phyloP scores from a whole-genome alignment of 1,140 invertebrate genomes.

The Brachionus paranguensis region DNA sequence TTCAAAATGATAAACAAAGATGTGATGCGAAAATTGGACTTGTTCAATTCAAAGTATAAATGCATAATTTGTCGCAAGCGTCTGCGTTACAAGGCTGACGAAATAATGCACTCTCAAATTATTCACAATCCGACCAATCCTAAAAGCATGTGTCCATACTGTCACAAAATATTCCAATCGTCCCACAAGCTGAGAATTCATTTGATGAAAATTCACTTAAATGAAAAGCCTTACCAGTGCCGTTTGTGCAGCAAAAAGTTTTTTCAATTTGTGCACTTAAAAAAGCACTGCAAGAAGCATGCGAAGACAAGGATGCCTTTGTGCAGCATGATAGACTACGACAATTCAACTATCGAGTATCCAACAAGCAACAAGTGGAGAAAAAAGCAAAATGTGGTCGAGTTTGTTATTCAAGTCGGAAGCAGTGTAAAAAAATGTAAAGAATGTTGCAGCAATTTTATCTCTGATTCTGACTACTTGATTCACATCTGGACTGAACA shows the following conservation, averaged over 20 bases:
- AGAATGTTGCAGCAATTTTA: background rate
- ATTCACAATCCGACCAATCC: background rate
- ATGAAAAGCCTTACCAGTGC: constrained; percentile 20
- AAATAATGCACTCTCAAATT: constrained; percentile 10
- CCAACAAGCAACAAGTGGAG: background rate
- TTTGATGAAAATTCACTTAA: constrained; percentile 11
- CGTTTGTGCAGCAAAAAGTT: background rate
- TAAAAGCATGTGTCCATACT: background rate
- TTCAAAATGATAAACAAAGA: background rate
- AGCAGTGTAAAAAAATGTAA: background rate
- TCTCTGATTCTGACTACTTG: background rate
- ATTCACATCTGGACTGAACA: background rate
- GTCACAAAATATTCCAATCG: background rate
- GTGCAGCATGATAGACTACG: background rate
- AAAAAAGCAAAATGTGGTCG: background rate
- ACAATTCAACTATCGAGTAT: background rate
- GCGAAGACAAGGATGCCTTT: background rate
- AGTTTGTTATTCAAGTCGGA: background rate
- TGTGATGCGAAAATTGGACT: background rate
- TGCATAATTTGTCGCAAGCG: constrained; percentile 12
- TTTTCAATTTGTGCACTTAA: background rate
- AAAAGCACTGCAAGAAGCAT: background rate
- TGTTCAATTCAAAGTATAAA: constrained; percentile 36
- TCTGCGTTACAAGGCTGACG: constrained; percentile 10
- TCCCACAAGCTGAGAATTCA: background rate